These are phyloP conservation scores for Pseudomyrmex sp. DNA, from an alignment of 1,140 invertebrate species.

Conservation along the genomic window DNA sequence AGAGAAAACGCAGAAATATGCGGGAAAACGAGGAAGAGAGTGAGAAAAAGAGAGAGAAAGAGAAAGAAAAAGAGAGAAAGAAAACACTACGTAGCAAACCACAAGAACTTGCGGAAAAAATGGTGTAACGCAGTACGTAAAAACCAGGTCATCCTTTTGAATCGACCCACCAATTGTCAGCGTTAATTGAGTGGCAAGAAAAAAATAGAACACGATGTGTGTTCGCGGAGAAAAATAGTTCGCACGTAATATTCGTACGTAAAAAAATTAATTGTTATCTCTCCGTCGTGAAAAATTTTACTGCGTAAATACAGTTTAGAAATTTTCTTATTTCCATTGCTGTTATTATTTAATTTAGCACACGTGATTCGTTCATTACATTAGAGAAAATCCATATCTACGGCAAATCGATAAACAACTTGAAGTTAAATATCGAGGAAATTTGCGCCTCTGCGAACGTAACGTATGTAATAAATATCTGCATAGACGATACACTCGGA, in stretches of 20 bases:
- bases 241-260: not conserved
- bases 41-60: not conserved
- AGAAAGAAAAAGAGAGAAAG: not conserved
- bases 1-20: constrained; percentile 50
- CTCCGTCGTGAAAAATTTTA: constrained; percentile 8
- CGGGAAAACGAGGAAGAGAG: not conserved
- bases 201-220: constrained; percentile 37
- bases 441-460: not conserved
- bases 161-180: constrained; percentile 55
- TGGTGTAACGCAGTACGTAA: constrained; percentile 34
- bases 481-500: constrained; percentile 32
- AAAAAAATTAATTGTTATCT: constrained; percentile 41
- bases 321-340: not conserved
- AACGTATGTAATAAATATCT: constrained; percentile 24
- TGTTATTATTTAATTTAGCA: not conserved
- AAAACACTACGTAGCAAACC: not conserved
- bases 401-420: constrained; percentile 60
- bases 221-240: constrained; percentile 35
- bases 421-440: not conserved
- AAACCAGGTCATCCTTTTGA: constrained; percentile 65
- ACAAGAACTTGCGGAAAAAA: constrained; percentile 21
- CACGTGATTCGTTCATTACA: constrained; percentile 4
- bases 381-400: not conserved
- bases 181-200: constrained; percentile 53
- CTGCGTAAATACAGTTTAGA: too few species aligned